These are phyloP conservation scores for Myotis pilosus DNA, from an alignment of 2,797 vertebrate genomes.

Conservation along the genomic window DNA sequence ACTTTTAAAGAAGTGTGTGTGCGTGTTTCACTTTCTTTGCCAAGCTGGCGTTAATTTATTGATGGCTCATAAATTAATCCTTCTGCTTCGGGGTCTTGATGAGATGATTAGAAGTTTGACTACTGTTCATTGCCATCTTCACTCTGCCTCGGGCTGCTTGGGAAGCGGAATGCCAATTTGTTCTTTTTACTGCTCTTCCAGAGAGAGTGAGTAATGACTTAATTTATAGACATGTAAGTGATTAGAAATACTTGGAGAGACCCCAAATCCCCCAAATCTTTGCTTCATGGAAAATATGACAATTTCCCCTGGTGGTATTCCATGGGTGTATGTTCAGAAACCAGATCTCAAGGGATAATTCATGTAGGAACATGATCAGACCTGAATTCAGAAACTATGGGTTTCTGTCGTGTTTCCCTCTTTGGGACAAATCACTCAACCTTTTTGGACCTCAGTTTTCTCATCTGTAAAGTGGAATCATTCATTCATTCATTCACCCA, in stretches of 20 bases:
- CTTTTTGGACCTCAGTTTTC: conserved; percentile 11
- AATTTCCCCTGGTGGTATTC: not conserved
- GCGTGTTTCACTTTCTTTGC: conserved; percentile 31
- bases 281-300: not conserved
- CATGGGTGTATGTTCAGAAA: not conserved
- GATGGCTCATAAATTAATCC: conserved; percentile 37
- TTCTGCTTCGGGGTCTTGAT: conserved; percentile 61
- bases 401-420: not conserved
- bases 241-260: not conserved
- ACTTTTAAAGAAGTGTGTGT: not conserved
- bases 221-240: conserved; percentile 22
- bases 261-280: not conserved
- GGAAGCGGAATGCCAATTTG: conserved; percentile 50
- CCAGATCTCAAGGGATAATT: not conserved
- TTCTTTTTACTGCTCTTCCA: conserved; percentile 54
- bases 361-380: not conserved
- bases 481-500: not conserved
- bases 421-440: not conserved
- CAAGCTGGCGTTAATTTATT: conserved; percentile 45
- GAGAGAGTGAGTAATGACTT: conserved; percentile 51
- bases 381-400: not conserved
- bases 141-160: conserved; percentile 51
- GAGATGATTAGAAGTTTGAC: conserved; percentile 71
- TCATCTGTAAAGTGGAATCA: not conserved
- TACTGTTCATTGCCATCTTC: conserved; percentile 25